Conservation (phyloP, 2,888 invertebrate species). For the Poecilus cupreus region DNA sequence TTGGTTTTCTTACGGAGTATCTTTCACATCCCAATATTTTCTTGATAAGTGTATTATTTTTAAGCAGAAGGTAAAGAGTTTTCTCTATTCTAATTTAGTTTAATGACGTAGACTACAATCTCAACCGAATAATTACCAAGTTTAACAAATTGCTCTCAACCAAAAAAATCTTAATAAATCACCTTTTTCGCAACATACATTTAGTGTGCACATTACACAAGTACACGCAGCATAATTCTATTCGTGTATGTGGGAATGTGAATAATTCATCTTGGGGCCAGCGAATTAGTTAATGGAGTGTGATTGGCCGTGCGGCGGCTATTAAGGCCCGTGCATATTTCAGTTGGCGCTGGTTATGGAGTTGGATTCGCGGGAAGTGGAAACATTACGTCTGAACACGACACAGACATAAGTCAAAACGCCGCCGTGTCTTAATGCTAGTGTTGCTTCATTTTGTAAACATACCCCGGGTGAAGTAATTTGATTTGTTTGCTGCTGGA, state of each 20-base stretch:
- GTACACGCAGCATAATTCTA: neutral
- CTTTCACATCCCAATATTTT: no score
- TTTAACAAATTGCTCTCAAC: neutral
- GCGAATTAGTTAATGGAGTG: conserved; percentile 41
- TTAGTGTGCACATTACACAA: neutral
- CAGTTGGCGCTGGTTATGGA: neutral
- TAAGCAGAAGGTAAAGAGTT: neutral
- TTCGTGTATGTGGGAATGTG: neutral
- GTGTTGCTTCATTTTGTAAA: no score
- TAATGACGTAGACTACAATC: neutral
- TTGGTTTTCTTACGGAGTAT: no score
- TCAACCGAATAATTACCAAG: neutral
- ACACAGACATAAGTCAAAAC: conserved; percentile 31
- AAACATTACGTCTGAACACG: conserved; percentile 33
- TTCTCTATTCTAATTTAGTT: neutral
- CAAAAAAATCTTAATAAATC: neutral
- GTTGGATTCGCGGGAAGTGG: neutral
- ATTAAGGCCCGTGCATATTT: conserved; percentile 25
- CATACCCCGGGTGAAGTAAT: no score
- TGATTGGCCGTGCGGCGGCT: conserved; percentile 1
- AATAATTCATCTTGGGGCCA: neutral
- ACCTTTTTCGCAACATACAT: neutral
- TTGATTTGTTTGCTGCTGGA: no score
- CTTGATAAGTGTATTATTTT: no score
- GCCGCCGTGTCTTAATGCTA: neutral